Conservation (phyloP, 2,888 invertebrate species). For the Drosophila ezoana region DNA sequence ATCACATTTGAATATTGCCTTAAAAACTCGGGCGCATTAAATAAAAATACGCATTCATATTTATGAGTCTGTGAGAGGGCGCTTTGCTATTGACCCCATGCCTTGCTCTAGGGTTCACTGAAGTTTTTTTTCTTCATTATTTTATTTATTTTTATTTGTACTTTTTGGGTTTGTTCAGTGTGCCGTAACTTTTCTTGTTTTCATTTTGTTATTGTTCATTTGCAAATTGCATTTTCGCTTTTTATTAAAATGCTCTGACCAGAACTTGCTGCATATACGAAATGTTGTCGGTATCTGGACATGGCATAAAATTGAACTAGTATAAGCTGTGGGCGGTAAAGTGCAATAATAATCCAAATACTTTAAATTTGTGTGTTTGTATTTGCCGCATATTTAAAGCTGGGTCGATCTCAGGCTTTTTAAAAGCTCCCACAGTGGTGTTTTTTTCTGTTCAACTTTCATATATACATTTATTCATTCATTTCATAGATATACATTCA, state of each 20-base stretch:
- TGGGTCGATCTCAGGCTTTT: too few species aligned
- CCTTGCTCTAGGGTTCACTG: constrained; percentile 9
- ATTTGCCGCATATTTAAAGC: too few species aligned
- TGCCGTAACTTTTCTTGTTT: constrained; percentile 45
- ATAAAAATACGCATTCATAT: constrained; percentile 53
- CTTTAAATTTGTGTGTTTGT: not conserved
- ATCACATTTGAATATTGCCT: constrained; percentile 61
- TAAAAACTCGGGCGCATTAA: constrained; percentile 49
- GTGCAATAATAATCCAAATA: not conserved
- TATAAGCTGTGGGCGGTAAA: not conserved
- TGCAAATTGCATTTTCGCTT: constrained; percentile 72
- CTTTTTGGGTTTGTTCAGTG: constrained; percentile 11
- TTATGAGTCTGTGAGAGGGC: constrained; percentile 46
- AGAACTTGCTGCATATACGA: constrained; percentile 3
- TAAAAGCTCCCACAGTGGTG: too few species aligned
- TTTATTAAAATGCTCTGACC: constrained; percentile 47
- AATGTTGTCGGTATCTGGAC: not conserved
- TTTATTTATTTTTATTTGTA: not conserved
- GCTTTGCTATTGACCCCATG: constrained; percentile 50
- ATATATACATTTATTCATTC: too few species aligned
- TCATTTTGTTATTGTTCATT: constrained; percentile 65
- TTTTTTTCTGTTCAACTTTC: too few species aligned
- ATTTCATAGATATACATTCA: too few species aligned
- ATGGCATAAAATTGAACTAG: constrained; percentile 4
- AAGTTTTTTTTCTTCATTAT: constrained; percentile 6